Base-by-base conservation (phyloP, 2,888 invertebrate genomes). In the Lapara coniferarum region DNA sequence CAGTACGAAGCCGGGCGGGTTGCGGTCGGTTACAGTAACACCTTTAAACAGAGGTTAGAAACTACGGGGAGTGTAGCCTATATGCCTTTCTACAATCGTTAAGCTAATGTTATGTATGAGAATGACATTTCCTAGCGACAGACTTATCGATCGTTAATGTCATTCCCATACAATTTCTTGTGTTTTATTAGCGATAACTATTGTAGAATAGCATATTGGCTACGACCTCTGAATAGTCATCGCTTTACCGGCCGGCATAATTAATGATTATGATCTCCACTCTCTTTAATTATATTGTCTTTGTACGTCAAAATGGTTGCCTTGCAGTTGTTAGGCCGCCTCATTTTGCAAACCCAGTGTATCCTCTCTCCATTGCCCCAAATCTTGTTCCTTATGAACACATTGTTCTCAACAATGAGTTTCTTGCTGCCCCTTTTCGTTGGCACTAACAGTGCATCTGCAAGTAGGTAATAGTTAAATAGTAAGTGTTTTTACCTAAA, bases 331-430 rank as follows among this genome's bases (percentile, higher is more conserved):
- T 68, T 57, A 0, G 37, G n/a, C 37, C 70, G 14, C 46, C 70
- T 72, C 44, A 69, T 76, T 0, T 71, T 66, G 56, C 82, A 82
- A 7, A 75, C 74, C 82, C 82, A 82, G 44, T 81, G 75, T 6
- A 69, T 30, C 2, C 70, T 66, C 1, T 66, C 57, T 14, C 77
- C 75, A 0, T 72, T 66, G 3, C 74, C 71, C 73, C 75, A 71
- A 8, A n/a, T 57, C 57, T 81, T 80, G 59, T 80, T 82, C 46
- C 74, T 78, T 5, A 71, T 70, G 16, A 76, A 82, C 6, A 73
- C 55, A 44, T 56, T 66, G 6, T 76, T 58, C 7, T 75, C 77
- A 57, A 79, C 13, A 16, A 80, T 25, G 0, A 80, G 70, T 56
- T 71, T 75, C 71, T 74, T 73, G 13, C 70, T 70, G 0, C 81